These are phyloP conservation scores for Rhombomys opimus DNA, from an alignment of 2,113 vertebrate species.

Conservation along the genomic window DNA sequence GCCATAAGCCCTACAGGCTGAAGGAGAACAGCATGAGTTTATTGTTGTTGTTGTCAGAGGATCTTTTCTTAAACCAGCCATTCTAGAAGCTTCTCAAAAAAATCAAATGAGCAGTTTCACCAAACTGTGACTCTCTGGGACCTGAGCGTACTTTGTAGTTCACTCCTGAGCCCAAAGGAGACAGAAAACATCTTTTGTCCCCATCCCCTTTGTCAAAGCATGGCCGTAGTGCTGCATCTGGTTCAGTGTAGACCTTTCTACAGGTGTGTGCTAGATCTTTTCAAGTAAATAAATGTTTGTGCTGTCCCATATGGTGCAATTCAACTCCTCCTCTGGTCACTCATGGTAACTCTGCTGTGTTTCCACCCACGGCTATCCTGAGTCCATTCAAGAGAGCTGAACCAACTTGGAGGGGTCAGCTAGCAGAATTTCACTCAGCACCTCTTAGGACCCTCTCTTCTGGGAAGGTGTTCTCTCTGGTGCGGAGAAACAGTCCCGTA, in stretches of 20 bases:
- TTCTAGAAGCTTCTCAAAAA: neutral
- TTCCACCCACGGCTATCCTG: neutral
- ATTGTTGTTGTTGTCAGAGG: neutral
- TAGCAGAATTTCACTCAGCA: neutral
- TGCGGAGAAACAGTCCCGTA: neutral
- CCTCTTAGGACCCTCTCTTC: neutral
- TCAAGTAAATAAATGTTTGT: neutral
- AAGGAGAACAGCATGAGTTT: neutral
- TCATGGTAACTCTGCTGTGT: neutral
- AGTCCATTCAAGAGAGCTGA: neutral
- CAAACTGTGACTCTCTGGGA: neutral
- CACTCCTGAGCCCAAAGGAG: neutral
- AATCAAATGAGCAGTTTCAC: neutral
- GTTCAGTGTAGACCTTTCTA: neutral
- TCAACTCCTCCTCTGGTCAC: neutral
- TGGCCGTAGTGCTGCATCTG: neutral
- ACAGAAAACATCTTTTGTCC: neutral
- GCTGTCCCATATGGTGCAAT: neutral
- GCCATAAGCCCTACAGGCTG: neutral
- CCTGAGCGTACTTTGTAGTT: neutral
- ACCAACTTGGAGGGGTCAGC: neutral
- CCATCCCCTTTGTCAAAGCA: neutral
- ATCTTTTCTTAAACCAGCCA: neutral
- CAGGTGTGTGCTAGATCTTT: neutral
- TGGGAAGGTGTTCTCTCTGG: neutral